phyloP scores from a whole-genome alignment of 23 tunicate genomes.

The Clavelina lepadiformis region DNA sequence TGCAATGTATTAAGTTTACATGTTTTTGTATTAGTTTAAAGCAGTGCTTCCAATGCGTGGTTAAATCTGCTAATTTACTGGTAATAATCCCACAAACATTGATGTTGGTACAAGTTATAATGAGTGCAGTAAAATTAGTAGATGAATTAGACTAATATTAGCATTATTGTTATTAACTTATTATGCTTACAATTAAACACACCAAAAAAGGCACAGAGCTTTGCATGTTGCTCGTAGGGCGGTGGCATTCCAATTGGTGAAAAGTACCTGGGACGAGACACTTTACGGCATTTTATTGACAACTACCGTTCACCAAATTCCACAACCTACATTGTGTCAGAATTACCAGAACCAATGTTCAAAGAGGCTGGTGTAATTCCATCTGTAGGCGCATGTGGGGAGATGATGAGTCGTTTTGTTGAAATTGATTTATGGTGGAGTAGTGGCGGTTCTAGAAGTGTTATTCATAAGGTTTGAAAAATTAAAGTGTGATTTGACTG shows the following conservation, averaged over 20 bases:
- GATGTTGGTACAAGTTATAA: neutral
- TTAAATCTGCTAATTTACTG: too few relatives aligned
- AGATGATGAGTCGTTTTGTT: conserved; percentile 57
- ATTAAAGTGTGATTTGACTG: too few relatives aligned
- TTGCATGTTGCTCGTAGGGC: conserved; percentile 9
- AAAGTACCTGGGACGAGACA: conserved; percentile 72
- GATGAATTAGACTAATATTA: too few relatives aligned
- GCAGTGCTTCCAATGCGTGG: too few relatives aligned
- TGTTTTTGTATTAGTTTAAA: too few relatives aligned
- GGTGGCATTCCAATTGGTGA: conserved; percentile 69
- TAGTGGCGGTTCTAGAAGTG: conserved; percentile 66
- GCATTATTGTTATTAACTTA: too few relatives aligned
- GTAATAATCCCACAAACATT: too few relatives aligned
- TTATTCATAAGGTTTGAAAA: conserved; percentile 71
- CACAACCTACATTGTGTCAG: conserved; percentile 53
- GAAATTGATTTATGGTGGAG: conserved; percentile 95
- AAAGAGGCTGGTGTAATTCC: conserved; percentile 63
- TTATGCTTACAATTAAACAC: too few relatives aligned
- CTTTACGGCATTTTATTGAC: conserved; percentile 58
- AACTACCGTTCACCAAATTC: conserved; percentile 31
- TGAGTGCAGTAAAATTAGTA: neutral
- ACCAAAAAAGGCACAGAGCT: too few relatives aligned
- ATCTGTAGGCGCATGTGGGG: conserved; percentile 80
- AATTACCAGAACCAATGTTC: conserved; percentile 65
- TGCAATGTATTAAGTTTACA: too few relatives aligned